Evolutionary conservation across 2,113 vertebrate species (phyloP), one percentile per base, ranked within the genome.

Genomic region (Cyprinodon brontotheroides): DNA sequence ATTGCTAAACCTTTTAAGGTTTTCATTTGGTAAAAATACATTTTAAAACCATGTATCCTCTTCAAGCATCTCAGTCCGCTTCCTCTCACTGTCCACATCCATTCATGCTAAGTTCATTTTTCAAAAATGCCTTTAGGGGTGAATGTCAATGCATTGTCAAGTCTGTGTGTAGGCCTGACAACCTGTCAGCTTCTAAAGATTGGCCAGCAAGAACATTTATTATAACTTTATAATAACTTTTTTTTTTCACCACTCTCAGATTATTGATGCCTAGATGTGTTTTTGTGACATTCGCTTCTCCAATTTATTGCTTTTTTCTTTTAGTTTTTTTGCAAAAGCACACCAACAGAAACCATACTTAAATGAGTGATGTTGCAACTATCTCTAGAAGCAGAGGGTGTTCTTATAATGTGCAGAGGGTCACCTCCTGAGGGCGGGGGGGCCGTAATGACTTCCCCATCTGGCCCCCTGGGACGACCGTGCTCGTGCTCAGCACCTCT

Each of bases 381-480:
- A 71, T 53, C 20, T 70, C 45, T 61, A 77, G 38, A 77, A 72
- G 72, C 65, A 66, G 71, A 14, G 39, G 76, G 76, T 77, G 62
- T 8, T 57, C 50, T 65, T 69, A 50, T 89, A 92, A 93, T 87
- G 86, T 85, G 0, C 68, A 83, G 79, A 73, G 85, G 82, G 72
- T 89, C 86, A 88, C 92, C 92, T 90, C 92, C 82, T 77, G 83
- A 81, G 78, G 86, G 81, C 80, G 47, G 13, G 70, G 29, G 80
- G 83, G 65, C 70, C 60, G 86, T 95, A 95, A 96, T 95, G 94
- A 93, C 92, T 94, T 94, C 90, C 91, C 89, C 92, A 93, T 92
- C 90, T 94, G 93, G 84, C 86, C 93, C 90, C 90, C 84, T 84
- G 90, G 90, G 92, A 92, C 87, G 75, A 84, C 74, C 22, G 88